These are phyloP conservation scores for Apostichopus parvimensis DNA, from an alignment of 35 echinoderm and acorn worm genomes.

Conservation along the genomic window DNA sequence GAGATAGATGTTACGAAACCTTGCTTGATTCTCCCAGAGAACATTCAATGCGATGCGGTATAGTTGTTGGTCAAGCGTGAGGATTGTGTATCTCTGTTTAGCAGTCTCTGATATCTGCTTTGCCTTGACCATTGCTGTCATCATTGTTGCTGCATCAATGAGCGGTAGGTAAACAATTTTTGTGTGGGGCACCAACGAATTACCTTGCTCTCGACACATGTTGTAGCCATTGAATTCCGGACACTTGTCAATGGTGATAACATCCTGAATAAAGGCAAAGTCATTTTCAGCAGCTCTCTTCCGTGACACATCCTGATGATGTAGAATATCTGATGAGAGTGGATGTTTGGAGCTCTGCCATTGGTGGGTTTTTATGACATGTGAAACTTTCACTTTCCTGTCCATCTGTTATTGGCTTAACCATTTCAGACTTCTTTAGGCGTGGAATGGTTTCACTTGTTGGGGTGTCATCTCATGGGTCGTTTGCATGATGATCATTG, in stretches of 20 bases:
- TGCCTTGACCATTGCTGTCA: conserved; percentile 60
- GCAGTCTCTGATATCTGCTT: conserved; percentile 14
- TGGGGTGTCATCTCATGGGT: too few species aligned
- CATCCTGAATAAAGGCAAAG: conserved; percentile 56
- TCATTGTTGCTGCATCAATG: conserved; percentile 70
- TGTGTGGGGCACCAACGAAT: conserved; percentile 34
- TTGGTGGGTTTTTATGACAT: too few species aligned
- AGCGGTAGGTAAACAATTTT: conserved; percentile 66
- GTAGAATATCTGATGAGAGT: conserved; percentile 34
- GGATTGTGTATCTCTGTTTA: conserved; percentile 46
- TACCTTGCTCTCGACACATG: conserved; percentile 33
- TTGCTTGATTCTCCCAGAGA: conserved; percentile 62
- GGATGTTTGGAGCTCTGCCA: too few species aligned
- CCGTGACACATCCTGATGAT: conserved; percentile 32
- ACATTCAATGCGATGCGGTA: conserved; percentile 64
- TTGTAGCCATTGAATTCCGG: conserved; percentile 70
- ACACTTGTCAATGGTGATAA: conserved; percentile 14
- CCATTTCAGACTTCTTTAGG: too few species aligned
- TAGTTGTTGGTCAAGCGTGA: conserved; percentile 68
- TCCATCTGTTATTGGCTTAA: too few species aligned
- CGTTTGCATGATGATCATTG: conserved; percentile 63
- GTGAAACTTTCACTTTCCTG: too few species aligned
- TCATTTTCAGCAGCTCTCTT: conserved; percentile 51
- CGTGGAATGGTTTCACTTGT: too few species aligned
- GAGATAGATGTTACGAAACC: conserved; percentile 17